Conservation (phyloP, 2,113 vertebrate species). For the Dermatemys mawii region DNA sequence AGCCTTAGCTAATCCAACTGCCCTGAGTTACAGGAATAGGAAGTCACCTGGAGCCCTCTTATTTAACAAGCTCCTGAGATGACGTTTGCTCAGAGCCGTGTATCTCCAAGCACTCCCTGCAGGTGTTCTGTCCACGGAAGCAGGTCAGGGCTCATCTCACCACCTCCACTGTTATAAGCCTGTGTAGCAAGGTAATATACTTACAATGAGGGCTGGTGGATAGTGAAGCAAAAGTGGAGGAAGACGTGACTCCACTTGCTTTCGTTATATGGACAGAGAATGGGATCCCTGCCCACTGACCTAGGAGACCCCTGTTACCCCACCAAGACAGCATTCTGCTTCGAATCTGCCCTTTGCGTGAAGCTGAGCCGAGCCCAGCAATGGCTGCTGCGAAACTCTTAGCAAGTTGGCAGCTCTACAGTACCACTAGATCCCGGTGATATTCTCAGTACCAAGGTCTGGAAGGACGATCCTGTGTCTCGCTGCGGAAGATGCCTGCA, state of each 20-base stretch:
- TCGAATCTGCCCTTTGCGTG: not conserved
- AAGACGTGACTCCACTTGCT: not conserved
- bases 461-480: not conserved
- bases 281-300: not conserved
- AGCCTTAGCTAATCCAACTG: not conserved
- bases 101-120: not conserved
- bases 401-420: not conserved
- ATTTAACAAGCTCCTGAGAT: not conserved
- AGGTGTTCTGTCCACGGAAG: not conserved
- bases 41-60: not conserved
- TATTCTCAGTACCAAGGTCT: not conserved
- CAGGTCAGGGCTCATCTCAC: not conserved
- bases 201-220: not conserved
- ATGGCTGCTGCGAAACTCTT: not conserved
- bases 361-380: not conserved
- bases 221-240: not conserved
- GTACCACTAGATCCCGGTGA: not conserved
- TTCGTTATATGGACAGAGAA: not conserved
- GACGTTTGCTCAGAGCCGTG: not conserved
- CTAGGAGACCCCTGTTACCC: not conserved
- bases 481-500: no score
- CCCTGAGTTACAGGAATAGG: not conserved
- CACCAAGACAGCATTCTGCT: not conserved
- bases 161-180: not conserved
- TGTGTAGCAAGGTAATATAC: not conserved